phyloP scores from a whole-genome alignment of 2,113 vertebrate species.

The Eudyptes chrysolophus region DNA sequence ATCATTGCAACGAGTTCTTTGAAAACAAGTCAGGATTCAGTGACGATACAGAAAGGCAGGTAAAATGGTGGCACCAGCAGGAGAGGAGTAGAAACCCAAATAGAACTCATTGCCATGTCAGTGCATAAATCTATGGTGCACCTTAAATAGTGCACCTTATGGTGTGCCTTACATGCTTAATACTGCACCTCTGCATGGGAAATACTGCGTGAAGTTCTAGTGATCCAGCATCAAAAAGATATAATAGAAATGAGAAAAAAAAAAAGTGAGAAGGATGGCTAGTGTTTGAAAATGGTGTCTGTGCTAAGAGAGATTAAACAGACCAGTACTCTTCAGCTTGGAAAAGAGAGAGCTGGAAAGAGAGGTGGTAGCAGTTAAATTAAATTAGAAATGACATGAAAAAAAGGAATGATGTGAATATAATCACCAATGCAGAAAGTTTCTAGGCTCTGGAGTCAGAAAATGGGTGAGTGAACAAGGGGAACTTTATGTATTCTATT shows the following conservation, averaged over 20 bases:
- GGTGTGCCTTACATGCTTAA: neutral
- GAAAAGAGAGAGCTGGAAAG: neutral
- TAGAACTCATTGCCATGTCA: neutral
- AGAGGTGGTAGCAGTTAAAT: slow-evolving; percentile 20
- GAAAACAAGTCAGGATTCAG: neutral
- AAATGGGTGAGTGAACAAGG: neutral
- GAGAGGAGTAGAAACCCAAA: neutral
- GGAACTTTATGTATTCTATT: neutral
- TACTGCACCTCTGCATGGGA: neutral
- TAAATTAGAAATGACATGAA: slow-evolving; percentile 22
- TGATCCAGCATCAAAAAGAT: neutral
- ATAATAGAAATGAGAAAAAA: neutral
- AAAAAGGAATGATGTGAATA: slow-evolving; percentile 8
- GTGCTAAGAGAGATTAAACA: slow-evolving; percentile 27
- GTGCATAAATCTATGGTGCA: neutral
- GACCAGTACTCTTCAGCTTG: neutral
- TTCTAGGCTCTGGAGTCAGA: neutral
- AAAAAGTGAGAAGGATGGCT: neutral
- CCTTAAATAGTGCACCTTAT: neutral
- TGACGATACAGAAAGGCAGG: neutral
- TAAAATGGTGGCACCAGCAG: neutral
- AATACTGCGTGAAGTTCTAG: neutral
- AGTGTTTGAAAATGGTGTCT: slow-evolving; percentile 14
- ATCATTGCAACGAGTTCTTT: neutral
- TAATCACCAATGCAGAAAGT: neutral